These are phyloP conservation scores for Acromyrmex charruanus DNA, from an alignment of 1,140 invertebrate species.

Conservation along the genomic window DNA sequence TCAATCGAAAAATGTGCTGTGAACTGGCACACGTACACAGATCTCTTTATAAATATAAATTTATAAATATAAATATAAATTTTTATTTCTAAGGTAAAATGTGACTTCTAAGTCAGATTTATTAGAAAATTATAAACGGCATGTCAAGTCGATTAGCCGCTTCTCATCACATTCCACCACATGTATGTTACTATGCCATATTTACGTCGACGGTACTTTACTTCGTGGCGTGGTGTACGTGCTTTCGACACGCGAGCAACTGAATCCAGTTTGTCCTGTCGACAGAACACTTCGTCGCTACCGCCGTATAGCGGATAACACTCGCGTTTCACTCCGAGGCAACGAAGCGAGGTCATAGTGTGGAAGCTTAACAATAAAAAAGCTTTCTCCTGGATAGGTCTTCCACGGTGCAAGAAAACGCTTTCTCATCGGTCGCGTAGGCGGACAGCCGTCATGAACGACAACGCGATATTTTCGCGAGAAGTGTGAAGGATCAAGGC, in stretches of 20 bases:
- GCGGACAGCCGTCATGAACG: slow-evolving; percentile 54
- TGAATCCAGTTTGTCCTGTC: slow-evolving; percentile 51
- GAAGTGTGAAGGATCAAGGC: slow-evolving; percentile 35
- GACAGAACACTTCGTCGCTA: slow-evolving; percentile 44
- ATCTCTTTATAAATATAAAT: slow-evolving; percentile 6
- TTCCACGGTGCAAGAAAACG: slow-evolving; percentile 67
- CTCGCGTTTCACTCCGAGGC: slow-evolving; percentile 50
- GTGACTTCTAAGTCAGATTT: not conserved
- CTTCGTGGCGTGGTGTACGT: slow-evolving; percentile 10
- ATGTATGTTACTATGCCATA: slow-evolving; percentile 5
- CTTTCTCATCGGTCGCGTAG: slow-evolving; percentile 66
- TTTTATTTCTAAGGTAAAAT: not conserved
- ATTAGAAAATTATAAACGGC: slow-evolving; percentile 1
- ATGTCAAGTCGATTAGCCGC: slow-evolving; percentile 12
- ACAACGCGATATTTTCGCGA: slow-evolving; percentile 44
- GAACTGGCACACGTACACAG: not conserved
- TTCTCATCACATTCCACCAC: not conserved
- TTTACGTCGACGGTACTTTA: slow-evolving; percentile 47
- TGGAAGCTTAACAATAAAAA: slow-evolving; percentile 64
- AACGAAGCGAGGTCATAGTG: slow-evolving; percentile 33
- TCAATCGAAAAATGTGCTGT: slow-evolving; percentile 12
- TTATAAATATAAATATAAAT: slow-evolving; percentile 24
- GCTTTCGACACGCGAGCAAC: slow-evolving; percentile 60
- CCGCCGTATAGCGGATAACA: slow-evolving; percentile 47
- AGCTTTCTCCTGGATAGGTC: slow-evolving; percentile 72